phyloP scores from a whole-genome alignment of 2,113 vertebrate genomes.

The Eurypyga helias region DNA sequence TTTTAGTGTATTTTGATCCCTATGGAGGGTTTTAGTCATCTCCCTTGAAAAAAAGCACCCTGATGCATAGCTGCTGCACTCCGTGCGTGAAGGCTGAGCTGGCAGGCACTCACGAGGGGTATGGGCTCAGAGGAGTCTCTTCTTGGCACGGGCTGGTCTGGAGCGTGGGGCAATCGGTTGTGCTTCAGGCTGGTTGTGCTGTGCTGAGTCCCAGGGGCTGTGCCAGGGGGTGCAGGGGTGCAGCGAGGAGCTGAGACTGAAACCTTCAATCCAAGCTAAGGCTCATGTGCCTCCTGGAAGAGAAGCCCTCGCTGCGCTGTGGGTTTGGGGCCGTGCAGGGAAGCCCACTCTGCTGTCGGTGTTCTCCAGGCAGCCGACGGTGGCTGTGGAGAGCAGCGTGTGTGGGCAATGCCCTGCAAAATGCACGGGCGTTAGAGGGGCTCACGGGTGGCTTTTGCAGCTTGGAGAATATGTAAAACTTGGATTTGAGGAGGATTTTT shows the following conservation, averaged over 20 bases:
- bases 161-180: fast-evolving
- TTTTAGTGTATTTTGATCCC: neutral
- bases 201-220: neutral
- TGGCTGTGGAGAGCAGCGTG: fast-evolving
- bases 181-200: neutral
- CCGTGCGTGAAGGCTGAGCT: neutral
- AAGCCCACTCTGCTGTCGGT: neutral
- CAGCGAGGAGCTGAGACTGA: neutral
- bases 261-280: neutral
- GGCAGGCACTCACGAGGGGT: neutral
- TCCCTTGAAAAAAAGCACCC: neutral
- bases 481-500: neutral
- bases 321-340: neutral
- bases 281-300: neutral
- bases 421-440: neutral
- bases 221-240: neutral
- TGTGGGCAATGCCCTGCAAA: neutral
- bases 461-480: neutral
- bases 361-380: neutral
- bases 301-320: neutral
- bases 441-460: neutral
- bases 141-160: neutral
- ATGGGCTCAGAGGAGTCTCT: neutral
- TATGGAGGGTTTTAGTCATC: neutral
- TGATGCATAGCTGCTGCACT: neutral